These are phyloP conservation scores for Apteryx mantelli DNA, from an alignment of 2,113 vertebrate genomes.

Conservation along the genomic window DNA sequence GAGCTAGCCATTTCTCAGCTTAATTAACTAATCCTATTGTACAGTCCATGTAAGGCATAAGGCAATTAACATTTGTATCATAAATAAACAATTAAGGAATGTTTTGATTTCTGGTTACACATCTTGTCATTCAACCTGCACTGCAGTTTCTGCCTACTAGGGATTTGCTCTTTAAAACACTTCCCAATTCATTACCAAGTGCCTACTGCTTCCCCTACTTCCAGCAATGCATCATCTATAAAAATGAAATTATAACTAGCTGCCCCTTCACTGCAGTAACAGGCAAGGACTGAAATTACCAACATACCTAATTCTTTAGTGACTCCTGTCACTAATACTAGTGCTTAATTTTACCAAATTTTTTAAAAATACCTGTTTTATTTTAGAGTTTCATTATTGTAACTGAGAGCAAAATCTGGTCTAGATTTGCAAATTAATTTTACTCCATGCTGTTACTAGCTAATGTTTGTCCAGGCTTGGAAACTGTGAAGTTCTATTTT, in stretches of 20 bases:
- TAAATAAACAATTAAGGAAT: constrained; percentile 45
- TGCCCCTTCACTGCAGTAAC: neutral
- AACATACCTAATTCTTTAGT: neutral
- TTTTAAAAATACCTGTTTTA: neutral
- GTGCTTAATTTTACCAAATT: neutral
- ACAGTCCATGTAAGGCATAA: constrained; percentile 27
- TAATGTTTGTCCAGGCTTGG: neutral
- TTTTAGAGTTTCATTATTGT: neutral
- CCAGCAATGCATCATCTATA: neutral
- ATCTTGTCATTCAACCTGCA: constrained; percentile 39
- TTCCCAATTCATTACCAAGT: neutral
- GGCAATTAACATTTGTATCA: constrained; percentile 65
- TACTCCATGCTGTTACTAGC: neutral
- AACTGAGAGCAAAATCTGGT: neutral
- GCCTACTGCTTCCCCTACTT: neutral
- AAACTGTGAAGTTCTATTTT: neutral
- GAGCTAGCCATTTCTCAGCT: constrained; percentile 40
- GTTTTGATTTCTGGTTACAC: constrained; percentile 52
- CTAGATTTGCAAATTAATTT: neutral
- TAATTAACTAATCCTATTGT: constrained; percentile 69
- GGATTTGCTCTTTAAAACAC: constrained; percentile 21
- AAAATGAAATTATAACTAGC: neutral
- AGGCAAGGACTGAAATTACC: neutral
- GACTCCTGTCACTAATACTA: neutral
- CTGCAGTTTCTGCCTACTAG: neutral